Conservation (phyloP, 2,797 vertebrate species). For the Miopithecus talapoin region DNA sequence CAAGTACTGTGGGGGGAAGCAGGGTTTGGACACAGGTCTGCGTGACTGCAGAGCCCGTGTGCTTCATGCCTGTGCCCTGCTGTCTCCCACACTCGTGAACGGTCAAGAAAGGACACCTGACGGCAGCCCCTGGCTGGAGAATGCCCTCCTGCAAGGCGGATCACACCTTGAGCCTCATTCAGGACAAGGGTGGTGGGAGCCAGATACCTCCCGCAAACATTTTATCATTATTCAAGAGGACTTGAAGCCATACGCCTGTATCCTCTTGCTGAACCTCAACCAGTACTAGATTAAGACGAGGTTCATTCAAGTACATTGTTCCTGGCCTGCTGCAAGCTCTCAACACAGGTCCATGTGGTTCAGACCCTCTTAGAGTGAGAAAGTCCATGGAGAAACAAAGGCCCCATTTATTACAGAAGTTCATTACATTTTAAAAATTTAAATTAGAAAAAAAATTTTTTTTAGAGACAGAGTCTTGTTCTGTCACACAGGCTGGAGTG, state of each 20-base stretch:
- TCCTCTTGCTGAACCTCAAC: neutral
- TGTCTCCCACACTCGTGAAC: neutral
- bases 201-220: rapidly evolving
- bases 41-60: neutral
- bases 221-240: neutral
- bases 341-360: neutral
- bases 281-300: neutral
- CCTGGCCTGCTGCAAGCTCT: neutral
- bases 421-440: neutral
- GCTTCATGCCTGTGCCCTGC: neutral
- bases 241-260: neutral
- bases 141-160: neutral
- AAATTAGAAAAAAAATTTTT: rapidly evolving
- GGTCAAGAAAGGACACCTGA: neutral
- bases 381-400: neutral
- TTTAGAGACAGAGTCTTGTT: too few relatives aligned
- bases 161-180: neutral
- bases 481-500: too few relatives aligned
- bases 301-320: neutral
- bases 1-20: neutral
- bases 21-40: neutral
- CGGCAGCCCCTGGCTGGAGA: neutral
- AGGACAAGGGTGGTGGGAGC: neutral
- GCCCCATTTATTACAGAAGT: neutral
- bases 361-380: neutral